Conservation (phyloP, 2,113 vertebrate genomes). For the Origma solitaria region DNA sequence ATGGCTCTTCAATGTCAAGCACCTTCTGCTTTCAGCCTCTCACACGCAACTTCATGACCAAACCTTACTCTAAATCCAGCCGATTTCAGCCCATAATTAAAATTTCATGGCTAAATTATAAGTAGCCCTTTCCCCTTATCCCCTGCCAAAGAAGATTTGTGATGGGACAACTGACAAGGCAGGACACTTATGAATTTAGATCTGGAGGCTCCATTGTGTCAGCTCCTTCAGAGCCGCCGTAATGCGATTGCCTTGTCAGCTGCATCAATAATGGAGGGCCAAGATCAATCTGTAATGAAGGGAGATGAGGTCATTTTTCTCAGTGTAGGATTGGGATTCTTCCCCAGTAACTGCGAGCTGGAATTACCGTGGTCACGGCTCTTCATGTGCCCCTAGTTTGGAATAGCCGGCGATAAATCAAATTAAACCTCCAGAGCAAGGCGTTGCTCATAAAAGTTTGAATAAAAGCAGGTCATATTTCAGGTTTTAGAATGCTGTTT, state of each 20-base stretch:
- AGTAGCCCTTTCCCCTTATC: not conserved
- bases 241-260: not conserved
- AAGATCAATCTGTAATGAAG: not conserved
- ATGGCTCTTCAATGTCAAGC: not conserved
- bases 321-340: not conserved
- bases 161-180: not conserved
- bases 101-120: constrained; percentile 6
- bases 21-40: not conserved
- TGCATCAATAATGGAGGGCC: not conserved
- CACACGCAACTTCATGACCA: not conserved
- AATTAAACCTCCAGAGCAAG: not conserved
- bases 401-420: not conserved
- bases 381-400: not conserved
- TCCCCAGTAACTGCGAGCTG: not conserved
- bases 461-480: not conserved
- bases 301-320: not conserved
- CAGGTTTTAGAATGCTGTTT: not conserved
- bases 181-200: not conserved
- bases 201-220: not conserved
- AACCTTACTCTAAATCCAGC: not conserved
- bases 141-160: not conserved
- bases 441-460: not conserved
- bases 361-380: not conserved
- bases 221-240: not conserved
- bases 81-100: not conserved